phyloP scores from a whole-genome alignment of 2,113 vertebrate genomes.

The Gymnocephalus cernua region DNA sequence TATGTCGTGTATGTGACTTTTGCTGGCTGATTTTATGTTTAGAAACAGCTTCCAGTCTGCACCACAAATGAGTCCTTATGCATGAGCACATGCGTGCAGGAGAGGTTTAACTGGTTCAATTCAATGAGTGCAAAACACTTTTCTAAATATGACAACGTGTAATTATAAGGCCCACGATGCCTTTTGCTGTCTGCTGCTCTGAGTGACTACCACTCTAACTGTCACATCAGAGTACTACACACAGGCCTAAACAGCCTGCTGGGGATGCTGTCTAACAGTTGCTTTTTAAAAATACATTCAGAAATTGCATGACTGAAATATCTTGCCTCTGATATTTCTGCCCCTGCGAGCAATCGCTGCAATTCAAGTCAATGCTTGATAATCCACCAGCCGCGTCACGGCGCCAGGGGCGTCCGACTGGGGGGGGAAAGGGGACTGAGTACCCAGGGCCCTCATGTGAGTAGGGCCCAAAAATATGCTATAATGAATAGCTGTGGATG shows the following conservation, averaged over 20 bases:
- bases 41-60: no score
- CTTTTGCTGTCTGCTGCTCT: slow-evolving; percentile 6
- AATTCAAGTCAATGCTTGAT: no score
- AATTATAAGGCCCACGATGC: slow-evolving; percentile 40
- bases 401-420: no score
- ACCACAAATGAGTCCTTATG: not conserved
- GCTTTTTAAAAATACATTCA: slow-evolving; percentile 40
- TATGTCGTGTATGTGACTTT: no score
- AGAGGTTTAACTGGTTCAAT: not conserved
- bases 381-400: no score
- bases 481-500: no score
- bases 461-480: no score
- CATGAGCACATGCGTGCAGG: no score
- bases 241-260: slow-evolving; percentile 1
- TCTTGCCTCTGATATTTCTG: not conserved
- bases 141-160: slow-evolving; percentile 47
- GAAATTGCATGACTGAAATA: not conserved
- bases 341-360: no score
- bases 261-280: not conserved
- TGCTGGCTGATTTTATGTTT: no score
- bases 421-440: no score
- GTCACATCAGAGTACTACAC: slow-evolving; percentile 10
- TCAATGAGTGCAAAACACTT: slow-evolving; percentile 6
- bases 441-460: no score
- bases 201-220: not conserved